phyloP scores from a whole-genome alignment of 2,888 invertebrate genomes.

The Autographa pulchrina region DNA sequence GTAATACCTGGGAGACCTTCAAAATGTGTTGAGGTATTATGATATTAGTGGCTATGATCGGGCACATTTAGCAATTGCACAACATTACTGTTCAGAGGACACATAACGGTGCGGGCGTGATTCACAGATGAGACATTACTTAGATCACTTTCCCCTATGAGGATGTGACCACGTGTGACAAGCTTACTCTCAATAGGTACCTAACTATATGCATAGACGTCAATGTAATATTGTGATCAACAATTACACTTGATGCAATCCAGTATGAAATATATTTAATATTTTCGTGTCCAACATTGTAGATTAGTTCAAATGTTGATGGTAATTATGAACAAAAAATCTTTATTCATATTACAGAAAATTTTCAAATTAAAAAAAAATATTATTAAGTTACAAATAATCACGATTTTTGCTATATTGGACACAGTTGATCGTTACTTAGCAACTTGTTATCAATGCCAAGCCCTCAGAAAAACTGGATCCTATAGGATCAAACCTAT shows the following conservation, averaged over 20 bases:
- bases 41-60: neutral
- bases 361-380: too few species aligned
- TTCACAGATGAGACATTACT: constrained; percentile 5
- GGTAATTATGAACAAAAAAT: too few species aligned
- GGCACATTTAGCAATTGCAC: neutral
- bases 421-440: too few species aligned
- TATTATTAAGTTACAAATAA: too few species aligned
- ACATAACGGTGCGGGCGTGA: neutral
- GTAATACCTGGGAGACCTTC: neutral
- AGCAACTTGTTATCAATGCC: neutral
- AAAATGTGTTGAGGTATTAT: neutral
- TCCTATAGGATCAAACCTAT: neutral
- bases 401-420: too few species aligned
- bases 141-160: constrained; percentile 7
- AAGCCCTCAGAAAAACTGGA: neutral
- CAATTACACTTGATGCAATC: too few species aligned
- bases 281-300: too few species aligned
- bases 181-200: neutral
- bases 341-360: too few species aligned
- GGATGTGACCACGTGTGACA: neutral
- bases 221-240: neutral
- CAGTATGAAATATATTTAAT: too few species aligned
- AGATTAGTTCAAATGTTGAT: too few species aligned
- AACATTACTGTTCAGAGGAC: neutral
- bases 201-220: neutral